Evolutionary conservation across 2,113 vertebrate genomes (phyloP), one percentile per base, ranked within the genome.

Genomic region (Amia ocellicauda): DNA sequence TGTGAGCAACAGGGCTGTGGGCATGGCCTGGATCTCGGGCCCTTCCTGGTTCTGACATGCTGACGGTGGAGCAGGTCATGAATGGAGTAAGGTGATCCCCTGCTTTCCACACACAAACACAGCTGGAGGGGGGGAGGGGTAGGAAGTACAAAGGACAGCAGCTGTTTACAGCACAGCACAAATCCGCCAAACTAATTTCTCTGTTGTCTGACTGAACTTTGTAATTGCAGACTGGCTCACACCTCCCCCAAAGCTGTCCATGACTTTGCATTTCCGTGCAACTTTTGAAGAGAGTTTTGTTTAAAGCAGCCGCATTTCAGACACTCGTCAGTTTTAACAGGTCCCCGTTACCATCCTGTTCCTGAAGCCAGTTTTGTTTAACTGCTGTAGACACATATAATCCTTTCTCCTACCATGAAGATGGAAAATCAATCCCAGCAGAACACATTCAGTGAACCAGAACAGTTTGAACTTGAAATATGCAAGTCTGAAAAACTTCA

Each of bases 321-420:
- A 60, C 70, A 41, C 7, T 28, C 57, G 75, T 73, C 58, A 76
- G 67, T 78, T 82, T 78, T 62, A 69, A 58, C 72, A 69, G 42
- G 68, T 24, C 10, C 51, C 62, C 65, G 81, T 71, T 62, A 69
- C 65, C 49, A 10, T 36, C 31, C 11, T 36, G 11, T 36, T 36
- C 31, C 5, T 10, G 5, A 10, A 36, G 5, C 31, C 2, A 7
- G 5, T 36, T 36, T n/a, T n/a, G n/a, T n/a, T n/a, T n/a, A n/a
- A n/a, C n/a, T n/a, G n/a, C n/a, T n/a, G n/a, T n/a, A n/a, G n/a
- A n/a, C n/a, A n/a, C n/a, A n/a, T n/a, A n/a, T n/a, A n/a, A n/a
- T n/a, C n/a, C n/a, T n/a, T n/a, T n/a, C n/a, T n/a, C n/a, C n/a
- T n/a, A n/a, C n/a, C n/a, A n/a, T n/a, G n/a, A n/a, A n/a, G n/a